These are phyloP conservation scores for Neopipo cinnamomea DNA, from an alignment of 2,113 vertebrate species.

Conservation along the genomic window DNA sequence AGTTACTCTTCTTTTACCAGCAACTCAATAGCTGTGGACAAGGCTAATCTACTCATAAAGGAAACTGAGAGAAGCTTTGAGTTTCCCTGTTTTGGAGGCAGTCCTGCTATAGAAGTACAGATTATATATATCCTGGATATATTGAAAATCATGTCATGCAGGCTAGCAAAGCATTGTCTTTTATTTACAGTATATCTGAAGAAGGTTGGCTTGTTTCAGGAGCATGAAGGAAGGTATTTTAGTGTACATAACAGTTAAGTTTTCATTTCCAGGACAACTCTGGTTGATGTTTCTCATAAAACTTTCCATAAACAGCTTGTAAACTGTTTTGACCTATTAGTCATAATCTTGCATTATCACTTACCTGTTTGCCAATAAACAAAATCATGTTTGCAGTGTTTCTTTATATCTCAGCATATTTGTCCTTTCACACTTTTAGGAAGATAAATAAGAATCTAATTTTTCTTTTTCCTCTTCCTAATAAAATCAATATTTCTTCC, in stretches of 20 bases:
- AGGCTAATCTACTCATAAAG: background rate
- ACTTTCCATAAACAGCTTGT: background rate
- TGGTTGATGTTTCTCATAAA: background rate
- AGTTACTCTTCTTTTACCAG: background rate
- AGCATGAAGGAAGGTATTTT: background rate
- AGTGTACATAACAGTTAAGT: background rate
- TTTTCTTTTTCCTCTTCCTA: background rate
- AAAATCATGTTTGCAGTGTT: background rate
- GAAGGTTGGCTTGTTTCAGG: background rate
- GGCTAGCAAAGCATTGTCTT: background rate
- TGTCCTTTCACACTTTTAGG: background rate
- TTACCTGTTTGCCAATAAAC: background rate
- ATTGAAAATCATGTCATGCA: background rate
- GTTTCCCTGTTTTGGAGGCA: background rate
- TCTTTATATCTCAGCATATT: background rate
- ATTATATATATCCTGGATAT: background rate
- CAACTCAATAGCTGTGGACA: background rate
- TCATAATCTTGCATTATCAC: background rate
- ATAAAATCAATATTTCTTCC: background rate
- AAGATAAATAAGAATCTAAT: background rate
- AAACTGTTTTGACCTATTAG: background rate
- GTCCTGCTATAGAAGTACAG: background rate
- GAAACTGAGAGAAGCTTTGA: background rate
- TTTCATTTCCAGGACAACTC: background rate
- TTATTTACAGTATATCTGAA: background rate